A percentile compares a stretch with the other conserved stretches of the same genome.
phyloP scores from a whole-genome alignment of 2,797 vertebrate genomes.

The Serranus cabrilla region DNA sequence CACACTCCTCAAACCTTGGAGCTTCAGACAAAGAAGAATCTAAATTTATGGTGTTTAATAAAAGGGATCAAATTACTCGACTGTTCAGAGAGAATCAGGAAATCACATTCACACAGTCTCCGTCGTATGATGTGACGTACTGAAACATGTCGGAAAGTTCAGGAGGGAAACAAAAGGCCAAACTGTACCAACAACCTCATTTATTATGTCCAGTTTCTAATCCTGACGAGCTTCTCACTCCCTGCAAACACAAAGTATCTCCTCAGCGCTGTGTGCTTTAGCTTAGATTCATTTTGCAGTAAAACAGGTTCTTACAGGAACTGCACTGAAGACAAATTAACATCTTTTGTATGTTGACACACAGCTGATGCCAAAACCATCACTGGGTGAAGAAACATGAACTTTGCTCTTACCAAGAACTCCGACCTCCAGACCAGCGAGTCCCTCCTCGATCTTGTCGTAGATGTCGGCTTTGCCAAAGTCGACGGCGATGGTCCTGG shows the following conservation, averaged over 20 bases:
- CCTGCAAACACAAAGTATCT: neutral
- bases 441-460: conserved; percentile 85
- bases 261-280: too few relatives aligned
- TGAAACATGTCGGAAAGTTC: too few relatives aligned
- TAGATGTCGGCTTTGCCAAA: conserved; percentile 91
- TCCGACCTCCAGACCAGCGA: conserved; percentile 92
- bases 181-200: neutral
- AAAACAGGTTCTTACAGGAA: too few relatives aligned
- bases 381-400: too few relatives aligned
- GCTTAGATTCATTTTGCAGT: too few relatives aligned
- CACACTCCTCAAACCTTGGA: neutral
- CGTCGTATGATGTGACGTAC: neutral
- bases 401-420: conserved; percentile 90
- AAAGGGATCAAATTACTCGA: neutral
- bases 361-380: too few relatives aligned
- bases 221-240: neutral
- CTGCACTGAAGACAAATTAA: too few relatives aligned
- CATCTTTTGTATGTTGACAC: too few relatives aligned
- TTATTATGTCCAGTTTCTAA: neutral
- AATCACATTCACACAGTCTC: neutral
- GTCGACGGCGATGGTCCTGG: conserved; percentile 92
- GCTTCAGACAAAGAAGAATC: neutral
- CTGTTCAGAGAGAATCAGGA: conserved; percentile 4
- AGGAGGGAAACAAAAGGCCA: neutral
- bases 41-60: neutral